phyloP scores from a whole-genome alignment of 2,797 vertebrate genomes.

The Gorsachius magnificus region DNA sequence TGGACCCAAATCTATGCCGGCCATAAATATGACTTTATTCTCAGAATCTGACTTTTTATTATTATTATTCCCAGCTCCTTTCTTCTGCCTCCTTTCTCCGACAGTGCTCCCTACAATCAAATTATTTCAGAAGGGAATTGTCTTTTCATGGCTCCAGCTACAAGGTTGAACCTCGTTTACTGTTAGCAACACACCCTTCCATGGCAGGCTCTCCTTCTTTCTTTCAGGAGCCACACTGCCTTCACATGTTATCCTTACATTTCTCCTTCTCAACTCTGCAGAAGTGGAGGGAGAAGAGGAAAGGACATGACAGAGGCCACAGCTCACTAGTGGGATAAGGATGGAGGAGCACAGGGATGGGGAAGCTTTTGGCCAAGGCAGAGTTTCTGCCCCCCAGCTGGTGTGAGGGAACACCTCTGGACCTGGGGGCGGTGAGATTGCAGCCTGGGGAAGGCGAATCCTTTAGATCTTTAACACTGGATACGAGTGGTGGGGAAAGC shows the following conservation, averaged over 20 bases:
- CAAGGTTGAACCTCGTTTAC: not conserved
- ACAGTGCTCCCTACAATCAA: not conserved
- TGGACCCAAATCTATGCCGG: not conserved
- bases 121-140: not conserved
- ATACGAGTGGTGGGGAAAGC: accelerated
- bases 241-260: not conserved
- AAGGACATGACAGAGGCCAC: accelerated
- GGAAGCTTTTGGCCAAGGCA: accelerated
- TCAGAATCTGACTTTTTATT: not conserved
- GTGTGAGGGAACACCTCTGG: not conserved
- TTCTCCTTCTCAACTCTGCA: not conserved
- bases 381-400: not conserved
- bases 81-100: not conserved
- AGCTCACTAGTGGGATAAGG: not conserved
- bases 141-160: not conserved
- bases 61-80: not conserved
- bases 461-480: accelerated
- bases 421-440: not conserved
- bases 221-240: accelerated
- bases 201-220: not conserved
- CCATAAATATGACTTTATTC: not conserved
- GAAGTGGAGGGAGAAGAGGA: not conserved
- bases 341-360: accelerated
- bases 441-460: not conserved
- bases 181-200: not conserved